Base-by-base conservation (phyloP, 2,888 invertebrate species). In the Scaeva pyrastri region DNA sequence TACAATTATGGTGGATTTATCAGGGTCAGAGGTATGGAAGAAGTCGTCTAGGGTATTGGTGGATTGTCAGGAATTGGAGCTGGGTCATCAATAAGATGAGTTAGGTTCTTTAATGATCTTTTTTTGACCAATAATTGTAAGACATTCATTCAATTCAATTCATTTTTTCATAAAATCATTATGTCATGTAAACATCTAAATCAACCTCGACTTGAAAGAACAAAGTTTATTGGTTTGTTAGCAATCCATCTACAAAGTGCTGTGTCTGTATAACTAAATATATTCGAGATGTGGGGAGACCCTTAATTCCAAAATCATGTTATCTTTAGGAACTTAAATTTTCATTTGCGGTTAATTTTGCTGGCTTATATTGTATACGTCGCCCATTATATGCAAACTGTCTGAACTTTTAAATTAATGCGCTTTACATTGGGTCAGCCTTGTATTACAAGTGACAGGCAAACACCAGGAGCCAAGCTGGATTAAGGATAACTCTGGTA, bases 351-450 rank as follows among this genome's bases (percentile, higher is more conserved):
- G 85, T 81, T 76, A 73, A 85, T 85, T 85, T 76, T 26, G 56
- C 66, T 68, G 85, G 75, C 72, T 70, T 81, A n/a, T 43, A 50
- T 50, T 43, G 26, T 16, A n/a, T 16, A 45, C 3, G 26, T 43
- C 14, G n/a, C 10, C n/a, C 10, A 14, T 21, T 19, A 14, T 23
- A 16, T 56, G 3, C 31, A 60, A n/a, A 41, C 72, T 52, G 62
- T 68, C 72, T 85, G 85, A 81, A 85, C 73, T 85, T 72, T 76
- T 81, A 81, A 85, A 85, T 85, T 85, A 85, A 85, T 85, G 85
- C 76, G 81, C 76, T 81, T 80, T 81, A 81, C 81, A 85, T 81
- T 70, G 76, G 81, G 85, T 85, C 76, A 72, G 81, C 6, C 66
- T 68, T 81, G 76, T 75, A 26, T 45, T n/a, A 62, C 81, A 73